phyloP scores from a whole-genome alignment of 2,113 vertebrate genomes.

The Myxocyprinus asiaticus region DNA sequence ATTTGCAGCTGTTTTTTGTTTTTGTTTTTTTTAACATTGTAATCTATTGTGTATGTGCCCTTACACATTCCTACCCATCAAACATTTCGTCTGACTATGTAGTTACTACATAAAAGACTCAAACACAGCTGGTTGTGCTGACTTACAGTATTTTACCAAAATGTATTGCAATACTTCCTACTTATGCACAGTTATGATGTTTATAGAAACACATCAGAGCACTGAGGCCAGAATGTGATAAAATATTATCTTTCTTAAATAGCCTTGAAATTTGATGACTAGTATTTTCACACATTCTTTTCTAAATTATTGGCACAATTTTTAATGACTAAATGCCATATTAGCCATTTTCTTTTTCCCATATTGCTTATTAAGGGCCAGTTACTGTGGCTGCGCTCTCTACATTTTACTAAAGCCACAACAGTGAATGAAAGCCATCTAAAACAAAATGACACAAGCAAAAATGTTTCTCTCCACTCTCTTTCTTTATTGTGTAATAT shows the following conservation, averaged over 20 bases:
- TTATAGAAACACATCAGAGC: background rate
- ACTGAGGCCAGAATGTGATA: background rate
- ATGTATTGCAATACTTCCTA: no score
- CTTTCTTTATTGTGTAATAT: constrained; percentile 1
- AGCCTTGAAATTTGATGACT: background rate
- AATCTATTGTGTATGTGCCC: no score
- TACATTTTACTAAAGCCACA: constrained; percentile 49
- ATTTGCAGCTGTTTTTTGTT: no score
- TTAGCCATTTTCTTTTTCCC: constrained; percentile 44
- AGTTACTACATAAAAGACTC: no score
- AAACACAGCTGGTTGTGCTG: no score
- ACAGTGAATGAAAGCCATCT: constrained; percentile 14
- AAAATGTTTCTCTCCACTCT: background rate
- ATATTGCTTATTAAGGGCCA: constrained; percentile 47
- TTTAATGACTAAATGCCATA: background rate
- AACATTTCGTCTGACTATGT: no score
- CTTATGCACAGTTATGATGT: background rate
- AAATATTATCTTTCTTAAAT: background rate
- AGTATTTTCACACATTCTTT: background rate
- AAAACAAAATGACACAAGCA: background rate
- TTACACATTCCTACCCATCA: no score
- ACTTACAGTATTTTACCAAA: no score
- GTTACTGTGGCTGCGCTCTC: constrained; percentile 43
- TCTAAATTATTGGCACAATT: background rate
- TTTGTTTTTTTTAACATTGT: no score